A percentile compares a stretch with the other conserved stretches of the same genome.
Conservation (phyloP, 2,888 invertebrate species). For the Pachliopta kotzebuea region DNA sequence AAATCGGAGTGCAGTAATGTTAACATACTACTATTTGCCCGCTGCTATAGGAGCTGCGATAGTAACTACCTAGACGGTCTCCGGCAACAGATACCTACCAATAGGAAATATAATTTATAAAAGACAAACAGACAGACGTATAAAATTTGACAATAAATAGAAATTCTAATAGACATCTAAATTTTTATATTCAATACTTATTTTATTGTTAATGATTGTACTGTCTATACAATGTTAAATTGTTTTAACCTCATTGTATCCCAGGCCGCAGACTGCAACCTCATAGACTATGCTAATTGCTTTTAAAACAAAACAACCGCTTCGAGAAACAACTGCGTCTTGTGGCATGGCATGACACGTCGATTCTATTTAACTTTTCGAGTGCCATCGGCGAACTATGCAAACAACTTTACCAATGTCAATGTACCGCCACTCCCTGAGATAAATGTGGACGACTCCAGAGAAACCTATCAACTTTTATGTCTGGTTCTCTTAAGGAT, state of each 20-base stretch:
- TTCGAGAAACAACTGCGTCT: slow-evolving; percentile 34
- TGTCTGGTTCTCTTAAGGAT: slow-evolving; percentile 15
- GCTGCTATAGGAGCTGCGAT: too few relatives aligned
- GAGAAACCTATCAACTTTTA: slow-evolving; percentile 25
- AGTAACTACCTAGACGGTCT: too few relatives aligned
- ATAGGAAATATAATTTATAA: too few relatives aligned
- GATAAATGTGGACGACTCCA: slow-evolving; percentile 13
- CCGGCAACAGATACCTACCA: too few relatives aligned
- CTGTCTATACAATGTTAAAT: not conserved
- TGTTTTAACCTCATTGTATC: slow-evolving; percentile 26
- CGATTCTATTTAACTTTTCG: slow-evolving; percentile 41
- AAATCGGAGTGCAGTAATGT: too few relatives aligned
- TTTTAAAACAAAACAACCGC: slow-evolving; percentile 44
- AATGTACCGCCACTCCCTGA: slow-evolving; percentile 25
- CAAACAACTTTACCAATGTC: slow-evolving; percentile 37
- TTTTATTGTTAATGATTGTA: too few relatives aligned
- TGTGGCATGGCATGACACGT: slow-evolving; percentile 27
- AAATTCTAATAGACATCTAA: too few relatives aligned
- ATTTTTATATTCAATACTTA: too few relatives aligned
- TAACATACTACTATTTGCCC: too few relatives aligned
- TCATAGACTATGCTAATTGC: slow-evolving; percentile 54
- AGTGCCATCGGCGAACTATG: slow-evolving; percentile 37
- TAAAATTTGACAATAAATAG: too few relatives aligned
- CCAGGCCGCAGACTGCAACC: slow-evolving; percentile 38
- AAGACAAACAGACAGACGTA: too few relatives aligned